Percentiles rank a stretch among this genome's conserved stretches.
These are phyloP conservation scores for Ivindomyrus marchei DNA, from an alignment of 2,113 vertebrate genomes.

Conservation along the genomic window DNA sequence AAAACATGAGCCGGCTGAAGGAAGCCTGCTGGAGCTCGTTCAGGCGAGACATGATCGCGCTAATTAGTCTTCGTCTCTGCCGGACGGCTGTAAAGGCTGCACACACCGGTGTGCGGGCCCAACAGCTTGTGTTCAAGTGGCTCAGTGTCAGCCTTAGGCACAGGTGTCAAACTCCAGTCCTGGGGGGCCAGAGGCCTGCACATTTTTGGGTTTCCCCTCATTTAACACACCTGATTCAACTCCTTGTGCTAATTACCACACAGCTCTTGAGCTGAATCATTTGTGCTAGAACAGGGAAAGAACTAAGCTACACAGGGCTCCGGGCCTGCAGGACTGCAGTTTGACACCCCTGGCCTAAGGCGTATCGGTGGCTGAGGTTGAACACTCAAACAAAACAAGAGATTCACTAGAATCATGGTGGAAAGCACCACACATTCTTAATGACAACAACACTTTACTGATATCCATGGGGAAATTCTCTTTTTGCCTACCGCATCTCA, in stretches of 20 bases:
- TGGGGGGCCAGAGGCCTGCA: too few species aligned
- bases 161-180: too few species aligned
- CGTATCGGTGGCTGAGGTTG: background rate
- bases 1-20: background rate
- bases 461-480: background rate
- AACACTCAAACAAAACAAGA: background rate
- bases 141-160: background rate
- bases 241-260: too few species aligned
- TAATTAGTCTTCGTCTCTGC: background rate
- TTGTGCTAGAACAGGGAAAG: too few species aligned
- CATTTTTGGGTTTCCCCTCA: too few species aligned
- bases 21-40: background rate
- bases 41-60: background rate
- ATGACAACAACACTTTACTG: background rate
- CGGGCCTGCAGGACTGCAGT: too few species aligned
- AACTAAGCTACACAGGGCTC: too few species aligned
- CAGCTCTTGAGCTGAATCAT: too few species aligned
- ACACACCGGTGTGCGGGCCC: background rate
- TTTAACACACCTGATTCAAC: too few species aligned
- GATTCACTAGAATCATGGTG: background rate
- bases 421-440: background rate
- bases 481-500: background rate
- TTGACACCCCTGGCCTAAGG: background rate
- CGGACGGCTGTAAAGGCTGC: background rate
- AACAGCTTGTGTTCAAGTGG: background rate